Conservation (phyloP, 2,888 invertebrate genomes). For the Drosophila algonquin region DNA sequence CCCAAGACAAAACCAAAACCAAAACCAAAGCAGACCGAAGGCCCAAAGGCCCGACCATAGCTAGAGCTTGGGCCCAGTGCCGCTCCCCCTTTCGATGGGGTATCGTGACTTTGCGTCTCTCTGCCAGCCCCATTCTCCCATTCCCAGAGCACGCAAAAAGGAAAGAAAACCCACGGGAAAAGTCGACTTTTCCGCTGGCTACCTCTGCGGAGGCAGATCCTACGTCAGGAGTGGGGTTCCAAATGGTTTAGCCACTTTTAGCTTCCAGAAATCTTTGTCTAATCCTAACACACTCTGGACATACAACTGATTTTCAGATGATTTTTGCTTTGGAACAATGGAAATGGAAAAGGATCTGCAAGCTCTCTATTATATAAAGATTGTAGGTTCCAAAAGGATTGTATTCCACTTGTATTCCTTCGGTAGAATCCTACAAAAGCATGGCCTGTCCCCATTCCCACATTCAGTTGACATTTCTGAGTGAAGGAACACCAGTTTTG, state of each 20-base stretch:
- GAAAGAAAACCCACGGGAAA: background rate
- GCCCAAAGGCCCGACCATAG: background rate
- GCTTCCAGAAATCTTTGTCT: background rate
- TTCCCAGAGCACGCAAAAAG: background rate
- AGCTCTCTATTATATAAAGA: too few relatives aligned
- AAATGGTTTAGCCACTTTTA: too few relatives aligned
- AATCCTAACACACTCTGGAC: too few relatives aligned
- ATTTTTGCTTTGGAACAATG: too few relatives aligned
- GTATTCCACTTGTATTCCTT: background rate
- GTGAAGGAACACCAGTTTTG: background rate
- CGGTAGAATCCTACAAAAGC: background rate
- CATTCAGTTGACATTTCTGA: background rate
- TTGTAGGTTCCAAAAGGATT: too few relatives aligned
- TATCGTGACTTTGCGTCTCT: background rate
- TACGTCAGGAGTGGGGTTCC: background rate
- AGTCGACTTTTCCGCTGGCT: background rate
- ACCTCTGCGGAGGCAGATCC: background rate
- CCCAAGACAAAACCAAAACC: background rate
- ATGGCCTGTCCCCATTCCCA: background rate
- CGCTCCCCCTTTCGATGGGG: background rate
- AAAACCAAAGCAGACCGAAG: background rate
- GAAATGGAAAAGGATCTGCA: too few relatives aligned
- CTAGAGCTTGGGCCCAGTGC: background rate
- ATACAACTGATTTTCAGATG: too few relatives aligned
- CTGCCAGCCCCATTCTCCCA: background rate